Conservation (phyloP, 2,888 invertebrate genomes). For the Sarcophaga carnaria region DNA sequence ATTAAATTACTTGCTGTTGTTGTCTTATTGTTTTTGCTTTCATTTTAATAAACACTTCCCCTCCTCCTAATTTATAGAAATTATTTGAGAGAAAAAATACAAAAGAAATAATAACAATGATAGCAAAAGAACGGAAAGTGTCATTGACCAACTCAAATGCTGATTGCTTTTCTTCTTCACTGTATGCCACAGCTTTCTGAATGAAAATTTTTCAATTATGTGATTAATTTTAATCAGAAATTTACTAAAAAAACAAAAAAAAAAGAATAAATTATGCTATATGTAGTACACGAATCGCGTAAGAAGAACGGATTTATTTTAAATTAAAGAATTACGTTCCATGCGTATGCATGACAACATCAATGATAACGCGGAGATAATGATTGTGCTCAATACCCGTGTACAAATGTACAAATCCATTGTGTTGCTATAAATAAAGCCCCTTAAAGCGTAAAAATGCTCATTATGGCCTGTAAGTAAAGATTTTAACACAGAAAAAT, state of each 20-base stretch:
- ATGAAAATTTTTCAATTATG: conserved; percentile 29
- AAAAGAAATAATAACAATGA: conserved; percentile 19
- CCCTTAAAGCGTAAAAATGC: neutral
- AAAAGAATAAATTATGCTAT: conserved; percentile 1
- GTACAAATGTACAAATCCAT: neutral
- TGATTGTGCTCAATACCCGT: neutral
- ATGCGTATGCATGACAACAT: neutral
- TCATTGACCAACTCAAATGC: conserved; percentile 64
- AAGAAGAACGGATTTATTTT: neutral
- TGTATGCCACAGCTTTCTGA: conserved; percentile 2
- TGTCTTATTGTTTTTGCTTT: conserved; percentile 14
- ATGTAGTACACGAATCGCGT: neutral
- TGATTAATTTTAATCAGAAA: neutral
- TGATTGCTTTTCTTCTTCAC: conserved; percentile 25
- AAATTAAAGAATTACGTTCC: neutral
- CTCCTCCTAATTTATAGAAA: conserved; percentile 33
- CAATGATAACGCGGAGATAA: neutral
- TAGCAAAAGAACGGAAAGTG: conserved; percentile 24
- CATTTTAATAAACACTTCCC: conserved; percentile 4
- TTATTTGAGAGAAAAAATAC: neutral
- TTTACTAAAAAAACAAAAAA: conserved; percentile 12
- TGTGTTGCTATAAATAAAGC: neutral
- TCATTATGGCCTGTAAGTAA: neutral
- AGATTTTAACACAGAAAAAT: neutral
- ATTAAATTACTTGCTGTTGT: neutral